Base-by-base conservation (phyloP, 2,888 invertebrate genomes). In the Coelopa pilipes region DNA sequence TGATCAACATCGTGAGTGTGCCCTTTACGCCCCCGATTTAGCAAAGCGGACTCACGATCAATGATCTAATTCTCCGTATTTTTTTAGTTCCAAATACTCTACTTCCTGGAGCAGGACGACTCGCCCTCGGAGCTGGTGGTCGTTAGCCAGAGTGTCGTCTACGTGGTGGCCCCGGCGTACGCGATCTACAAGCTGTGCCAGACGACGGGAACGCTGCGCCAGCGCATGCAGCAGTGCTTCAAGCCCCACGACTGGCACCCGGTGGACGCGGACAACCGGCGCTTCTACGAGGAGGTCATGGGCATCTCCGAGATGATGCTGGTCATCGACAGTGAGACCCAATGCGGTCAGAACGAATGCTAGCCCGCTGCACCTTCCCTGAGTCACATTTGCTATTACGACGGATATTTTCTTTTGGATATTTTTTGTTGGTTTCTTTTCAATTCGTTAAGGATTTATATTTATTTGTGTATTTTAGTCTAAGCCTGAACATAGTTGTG, bases 181-280 rank as follows among this genome's bases (percentile, higher is more conserved):
- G 83, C 85, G 80, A 13, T 82, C 45, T 81, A 81, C 50, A 86
- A 84, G 72, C 46, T 87, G 21, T 75, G 76, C 55, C 82, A 82
- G 68, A 85, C 85, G 0, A 83, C 80, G 11, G 87, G 87, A 19
- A 76, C 80, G 0, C 76, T 83, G 45, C 80, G 80, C 11, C 80
- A 84, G 11, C 82, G 87, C 19, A 65, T 86, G 74, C 82, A 78
- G 50, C 86, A 87, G 77, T 86, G 86, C 69, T 82, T 86, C 50
- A 80, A 81, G 1, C 87, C 87, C 0, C 87, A 85, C 73, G 87
- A 87, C 76, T 87, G 87, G 87, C 86, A 87, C 83, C 87, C 87
- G 2, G 85, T 84, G 7, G 84, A 84, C 79, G 82, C 86, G 17
- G 83, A 82, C 49, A 84, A 85, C 81, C 85, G 86, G 0, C 82